Evolutionary conservation across 2,113 vertebrate genomes (phyloP).

Genomic region (Sorex araneus): DNA sequence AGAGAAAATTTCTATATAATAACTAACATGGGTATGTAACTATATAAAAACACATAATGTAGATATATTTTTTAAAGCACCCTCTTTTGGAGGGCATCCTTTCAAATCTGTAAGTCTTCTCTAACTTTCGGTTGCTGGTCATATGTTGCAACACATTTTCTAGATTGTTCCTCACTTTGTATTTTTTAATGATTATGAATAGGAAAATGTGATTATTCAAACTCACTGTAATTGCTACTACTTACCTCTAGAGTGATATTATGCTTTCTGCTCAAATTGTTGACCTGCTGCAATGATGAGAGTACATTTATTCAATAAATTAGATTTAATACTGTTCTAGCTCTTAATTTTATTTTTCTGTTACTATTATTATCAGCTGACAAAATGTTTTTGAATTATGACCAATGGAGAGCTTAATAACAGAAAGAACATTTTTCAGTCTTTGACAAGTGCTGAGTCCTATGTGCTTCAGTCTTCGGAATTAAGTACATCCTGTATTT

Average conservation of each 20-base stretch:
- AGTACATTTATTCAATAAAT: neutral
- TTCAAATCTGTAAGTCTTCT: constrained; percentile 30
- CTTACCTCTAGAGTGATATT: neutral
- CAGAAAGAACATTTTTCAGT: neutral
- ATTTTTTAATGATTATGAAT: no score
- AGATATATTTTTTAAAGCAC: neutral
- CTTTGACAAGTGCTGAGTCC: neutral
- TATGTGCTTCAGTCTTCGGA: no score
- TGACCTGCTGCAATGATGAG: neutral
- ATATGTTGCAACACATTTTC: no score
- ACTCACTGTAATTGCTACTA: neutral
- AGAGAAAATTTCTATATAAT: neutral
- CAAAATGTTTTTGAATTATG: neutral
- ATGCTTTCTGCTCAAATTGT: constrained; percentile 24
- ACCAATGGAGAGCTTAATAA: neutral
- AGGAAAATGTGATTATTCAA: neutral
- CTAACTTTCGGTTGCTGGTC: neutral
- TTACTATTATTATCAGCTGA: neutral
- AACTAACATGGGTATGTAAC: neutral
- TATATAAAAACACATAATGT: neutral
- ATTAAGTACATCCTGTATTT: no score
- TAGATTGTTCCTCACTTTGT: no score
- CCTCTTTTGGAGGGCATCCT: neutral
- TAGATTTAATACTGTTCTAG: neutral
- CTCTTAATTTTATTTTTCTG: constrained; percentile 22